Conservation (phyloP, 2,888 invertebrate genomes). For the Agrotis exclamationis region DNA sequence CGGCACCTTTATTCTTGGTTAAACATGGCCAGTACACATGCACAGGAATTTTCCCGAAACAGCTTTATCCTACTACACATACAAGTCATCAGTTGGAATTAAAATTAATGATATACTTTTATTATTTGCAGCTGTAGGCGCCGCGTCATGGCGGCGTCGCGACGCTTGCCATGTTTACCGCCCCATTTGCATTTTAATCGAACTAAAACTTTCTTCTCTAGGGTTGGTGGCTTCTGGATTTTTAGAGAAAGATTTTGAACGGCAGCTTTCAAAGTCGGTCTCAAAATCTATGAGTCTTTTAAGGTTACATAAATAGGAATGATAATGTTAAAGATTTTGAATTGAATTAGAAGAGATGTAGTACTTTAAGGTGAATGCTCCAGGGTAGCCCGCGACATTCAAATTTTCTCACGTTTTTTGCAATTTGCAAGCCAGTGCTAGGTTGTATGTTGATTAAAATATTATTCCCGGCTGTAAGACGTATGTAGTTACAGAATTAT, state of each 20-base stretch:
- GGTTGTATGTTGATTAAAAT: no score
- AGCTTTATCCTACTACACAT: constrained; percentile 12
- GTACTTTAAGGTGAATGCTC: no score
- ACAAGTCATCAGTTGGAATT: constrained; percentile 39
- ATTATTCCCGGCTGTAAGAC: no score
- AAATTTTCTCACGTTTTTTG: no score
- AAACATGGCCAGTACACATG: no score
- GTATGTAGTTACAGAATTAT: no score
- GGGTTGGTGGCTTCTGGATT: constrained; percentile 30
- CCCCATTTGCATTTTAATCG: constrained; percentile 85
- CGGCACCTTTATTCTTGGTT: no score
- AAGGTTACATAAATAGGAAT: background rate
- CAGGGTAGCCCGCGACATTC: no score
- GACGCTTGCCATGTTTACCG: constrained; percentile 69
- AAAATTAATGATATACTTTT: constrained; percentile 65
- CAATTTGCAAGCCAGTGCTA: no score
- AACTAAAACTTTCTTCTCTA: constrained; percentile 74
- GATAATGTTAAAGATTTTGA: no score
- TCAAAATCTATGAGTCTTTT: background rate
- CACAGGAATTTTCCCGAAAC: constrained; percentile 5
- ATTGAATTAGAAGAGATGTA: no score
- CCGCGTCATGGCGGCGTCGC: constrained; percentile 66
- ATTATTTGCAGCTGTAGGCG: constrained; percentile 58
- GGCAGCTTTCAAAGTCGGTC: background rate
- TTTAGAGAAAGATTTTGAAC: background rate